Percentiles rank a stretch among this genome's conserved stretches.
phyloP scores from a whole-genome alignment of 2,888 invertebrate species.

The Cordilura impudica region DNA sequence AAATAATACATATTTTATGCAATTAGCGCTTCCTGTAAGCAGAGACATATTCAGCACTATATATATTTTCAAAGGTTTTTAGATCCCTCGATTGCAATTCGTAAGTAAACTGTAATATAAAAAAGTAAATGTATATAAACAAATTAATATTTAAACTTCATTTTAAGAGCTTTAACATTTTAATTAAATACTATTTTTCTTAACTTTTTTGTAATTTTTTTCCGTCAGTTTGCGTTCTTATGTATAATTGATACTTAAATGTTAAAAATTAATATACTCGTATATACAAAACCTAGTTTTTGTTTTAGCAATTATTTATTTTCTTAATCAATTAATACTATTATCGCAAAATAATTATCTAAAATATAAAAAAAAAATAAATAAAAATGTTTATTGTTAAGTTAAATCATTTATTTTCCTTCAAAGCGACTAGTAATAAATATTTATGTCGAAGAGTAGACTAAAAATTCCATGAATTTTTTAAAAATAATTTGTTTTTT shows the following conservation, averaged over 20 bases:
- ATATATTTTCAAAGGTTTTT: background rate
- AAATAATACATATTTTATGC: conserved; percentile 85
- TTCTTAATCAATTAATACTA: background rate
- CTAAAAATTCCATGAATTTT: too few relatives aligned
- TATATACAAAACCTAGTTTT: background rate
- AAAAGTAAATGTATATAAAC: background rate
- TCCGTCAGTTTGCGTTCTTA: background rate
- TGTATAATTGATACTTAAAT: background rate
- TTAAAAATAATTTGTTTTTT: too few relatives aligned
- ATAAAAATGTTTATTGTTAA: too few relatives aligned
- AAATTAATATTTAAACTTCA: too few relatives aligned
- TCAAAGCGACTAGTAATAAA: too few relatives aligned
- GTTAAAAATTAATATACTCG: too few relatives aligned
- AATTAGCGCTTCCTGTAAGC: conserved; percentile 79
- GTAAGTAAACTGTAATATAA: background rate
- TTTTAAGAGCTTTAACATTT: too few relatives aligned
- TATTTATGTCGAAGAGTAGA: too few relatives aligned
- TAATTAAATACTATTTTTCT: too few relatives aligned
- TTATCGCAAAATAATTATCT: background rate
- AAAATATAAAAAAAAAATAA: background rate
- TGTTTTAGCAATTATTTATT: background rate
- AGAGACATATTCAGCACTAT: conserved; percentile 78
- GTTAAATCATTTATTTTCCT: too few relatives aligned
- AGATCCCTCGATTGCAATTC: background rate
- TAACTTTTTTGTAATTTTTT: background rate